Base-by-base conservation (phyloP, 1,140 invertebrate species). In the Heliothis subflexa region DNA sequence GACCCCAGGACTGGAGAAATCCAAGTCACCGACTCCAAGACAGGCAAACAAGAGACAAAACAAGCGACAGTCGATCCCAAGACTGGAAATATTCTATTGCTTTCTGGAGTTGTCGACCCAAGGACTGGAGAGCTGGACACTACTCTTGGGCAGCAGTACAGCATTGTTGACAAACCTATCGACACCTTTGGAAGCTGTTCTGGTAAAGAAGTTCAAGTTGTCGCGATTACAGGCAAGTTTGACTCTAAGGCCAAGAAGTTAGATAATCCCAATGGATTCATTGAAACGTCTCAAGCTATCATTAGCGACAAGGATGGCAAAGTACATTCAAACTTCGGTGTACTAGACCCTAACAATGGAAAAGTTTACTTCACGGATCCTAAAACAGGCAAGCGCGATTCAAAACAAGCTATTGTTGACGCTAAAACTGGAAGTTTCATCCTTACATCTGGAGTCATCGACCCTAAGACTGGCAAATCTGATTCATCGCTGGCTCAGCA, bases 331-430 rank as follows among this genome's bases (percentile, higher is more conserved):
- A 95, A 96, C 82, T 96, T 96, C 78, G 96, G 96, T 52, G 92
- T 96, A 79, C 92, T 96, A 13, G 96, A 96, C 85, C 95, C 96
- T 0, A 96, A 96, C 81, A 95, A 95, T 14, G 95, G 95, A 12
- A 96, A 96, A 81, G 96, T 97, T 71, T 95, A 95, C 50, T 96
- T 92, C 74, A 95, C 92, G 14, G 96, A 97, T 83, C 95, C 95
- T 2, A 96, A 96, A 90, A 96, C 96, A 3, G 96, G 96, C 2
- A 96, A 96, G 89, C 90, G 94, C 4, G 95, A 96, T 68, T 92
- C 95, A 0, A 96, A 96, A 83, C 95, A 95, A 87, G 95, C 95
- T 16, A 94, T 95, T 82, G 94, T 96, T 77, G 96, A 96, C 93
- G 88, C 95, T 68, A 94, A 90, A 81, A 95, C 94, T 59, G 94